Conservation (phyloP, 35 echinoderm and acorn worm genomes). For the Lytechinus variegatus region DNA sequence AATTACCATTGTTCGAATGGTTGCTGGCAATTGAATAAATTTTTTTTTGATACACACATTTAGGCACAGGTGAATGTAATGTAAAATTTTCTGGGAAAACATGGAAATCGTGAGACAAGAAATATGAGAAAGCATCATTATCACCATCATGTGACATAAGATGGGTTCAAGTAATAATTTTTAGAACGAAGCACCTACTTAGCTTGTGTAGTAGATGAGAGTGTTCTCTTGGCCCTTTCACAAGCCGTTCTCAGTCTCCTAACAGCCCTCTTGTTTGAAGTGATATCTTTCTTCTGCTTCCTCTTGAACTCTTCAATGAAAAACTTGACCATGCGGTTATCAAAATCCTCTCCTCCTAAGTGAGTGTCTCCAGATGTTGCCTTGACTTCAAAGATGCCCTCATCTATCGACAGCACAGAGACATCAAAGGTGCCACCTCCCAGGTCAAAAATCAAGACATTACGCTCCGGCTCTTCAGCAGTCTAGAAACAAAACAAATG, state of each 20-base stretch:
- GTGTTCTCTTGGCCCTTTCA: slow-evolving; percentile 94
- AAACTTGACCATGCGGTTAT: slow-evolving; percentile 81
- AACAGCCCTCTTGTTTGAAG: slow-evolving; percentile 66
- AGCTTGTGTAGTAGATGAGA: slow-evolving; percentile 86
- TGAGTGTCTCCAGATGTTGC: slow-evolving; percentile 80
- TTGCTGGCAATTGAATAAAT: too few relatives aligned
- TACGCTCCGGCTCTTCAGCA: slow-evolving; percentile 68
- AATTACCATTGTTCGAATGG: too few relatives aligned
- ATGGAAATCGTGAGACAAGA: too few relatives aligned
- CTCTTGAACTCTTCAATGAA: slow-evolving; percentile 87
- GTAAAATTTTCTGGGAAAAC: too few relatives aligned
- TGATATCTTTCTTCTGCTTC: slow-evolving; percentile 95
- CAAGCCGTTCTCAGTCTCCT: slow-evolving; percentile 83
- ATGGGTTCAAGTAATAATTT: too few relatives aligned
- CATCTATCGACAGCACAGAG: slow-evolving; percentile 80
- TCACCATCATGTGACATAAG: too few relatives aligned
- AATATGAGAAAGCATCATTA: too few relatives aligned
- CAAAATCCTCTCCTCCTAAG: slow-evolving; percentile 87
- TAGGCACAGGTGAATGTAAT: too few relatives aligned
- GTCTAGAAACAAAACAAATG: slow-evolving; percentile 35
- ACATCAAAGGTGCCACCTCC: slow-evolving; percentile 94
- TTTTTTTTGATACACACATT: too few relatives aligned
- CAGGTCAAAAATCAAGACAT: slow-evolving; percentile 88
- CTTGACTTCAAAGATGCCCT: slow-evolving; percentile 91
- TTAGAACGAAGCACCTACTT: slow-evolving; percentile 41